phyloP scores from a whole-genome alignment of 2,113 vertebrate species.

The Alectura lathami region DNA sequence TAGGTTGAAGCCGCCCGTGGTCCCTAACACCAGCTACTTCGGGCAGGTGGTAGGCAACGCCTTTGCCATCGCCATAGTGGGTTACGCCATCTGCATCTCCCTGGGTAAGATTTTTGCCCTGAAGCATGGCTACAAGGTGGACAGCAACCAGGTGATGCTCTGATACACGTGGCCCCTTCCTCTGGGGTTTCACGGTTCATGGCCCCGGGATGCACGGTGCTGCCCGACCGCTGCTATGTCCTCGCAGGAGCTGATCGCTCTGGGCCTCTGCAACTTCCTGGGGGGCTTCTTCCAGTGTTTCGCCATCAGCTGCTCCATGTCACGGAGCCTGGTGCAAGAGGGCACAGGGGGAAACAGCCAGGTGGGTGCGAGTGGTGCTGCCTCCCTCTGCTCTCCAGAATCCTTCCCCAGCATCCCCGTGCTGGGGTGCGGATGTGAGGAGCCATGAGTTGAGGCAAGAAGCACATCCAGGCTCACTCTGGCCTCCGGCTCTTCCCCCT shows the following conservation, averaged over 20 bases:
- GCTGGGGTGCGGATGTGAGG: neutral
- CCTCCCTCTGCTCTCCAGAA: accelerated
- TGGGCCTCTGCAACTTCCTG: conserved; percentile 88
- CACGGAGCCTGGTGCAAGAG: conserved; percentile 90
- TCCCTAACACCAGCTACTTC: conserved; percentile 76
- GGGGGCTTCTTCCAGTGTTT: conserved; percentile 93
- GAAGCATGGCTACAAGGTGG: conserved; percentile 93
- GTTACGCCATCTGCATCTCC: conserved; percentile 93
- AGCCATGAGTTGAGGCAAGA: neutral
- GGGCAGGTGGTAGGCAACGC: conserved; percentile 84
- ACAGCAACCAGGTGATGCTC: conserved; percentile 91
- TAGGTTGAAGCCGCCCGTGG: conserved; percentile 83
- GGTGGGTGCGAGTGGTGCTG: conserved; percentile 66
- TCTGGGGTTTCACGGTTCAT: neutral
- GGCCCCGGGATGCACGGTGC: neutral
- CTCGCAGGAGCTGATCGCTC: conserved; percentile 87
- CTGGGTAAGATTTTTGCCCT: conserved; percentile 93
- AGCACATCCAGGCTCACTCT: accelerated
- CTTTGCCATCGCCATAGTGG: conserved; percentile 91
- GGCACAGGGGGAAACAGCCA: conserved; percentile 90
- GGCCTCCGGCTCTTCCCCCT: accelerated
- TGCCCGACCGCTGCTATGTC: neutral
- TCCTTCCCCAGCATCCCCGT: neutral
- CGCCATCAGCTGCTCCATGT: conserved; percentile 94
- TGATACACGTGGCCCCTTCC: accelerated